Percentiles rank a stretch among this genome's conserved stretches.
These are phyloP conservation scores for Noctilio leporinus DNA, from an alignment of 2,113 vertebrate genomes.

Conservation along the genomic window DNA sequence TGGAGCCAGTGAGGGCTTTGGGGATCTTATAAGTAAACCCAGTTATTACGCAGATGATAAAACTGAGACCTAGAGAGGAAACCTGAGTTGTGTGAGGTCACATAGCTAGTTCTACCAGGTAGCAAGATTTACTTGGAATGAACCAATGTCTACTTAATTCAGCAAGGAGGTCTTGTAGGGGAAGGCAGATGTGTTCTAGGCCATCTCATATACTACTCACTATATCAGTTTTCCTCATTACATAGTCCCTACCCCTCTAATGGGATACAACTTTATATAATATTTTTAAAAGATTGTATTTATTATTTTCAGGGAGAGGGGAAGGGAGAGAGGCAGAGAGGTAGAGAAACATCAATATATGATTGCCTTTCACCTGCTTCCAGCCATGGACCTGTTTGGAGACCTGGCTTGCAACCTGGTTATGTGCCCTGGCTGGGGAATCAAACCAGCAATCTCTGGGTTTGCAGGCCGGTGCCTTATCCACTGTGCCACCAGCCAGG, in stretches of 20 bases:
- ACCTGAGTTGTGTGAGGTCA: neutral
- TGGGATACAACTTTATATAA: neutral
- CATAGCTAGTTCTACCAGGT: neutral
- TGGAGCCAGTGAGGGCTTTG: neutral
- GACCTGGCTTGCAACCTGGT: too few species aligned
- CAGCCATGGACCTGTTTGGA: too few species aligned
- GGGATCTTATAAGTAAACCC: neutral
- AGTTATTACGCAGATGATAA: neutral
- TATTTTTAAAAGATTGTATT: too few species aligned
- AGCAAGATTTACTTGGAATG: neutral
- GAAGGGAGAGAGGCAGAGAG: too few species aligned
- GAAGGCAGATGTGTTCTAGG: neutral
- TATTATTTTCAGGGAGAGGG: too few species aligned
- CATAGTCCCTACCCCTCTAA: neutral
- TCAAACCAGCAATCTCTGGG: too few species aligned
- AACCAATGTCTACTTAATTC: neutral
- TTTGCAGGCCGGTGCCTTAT: too few species aligned
- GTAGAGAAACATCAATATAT: too few species aligned
- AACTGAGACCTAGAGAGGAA: conserved; percentile 29
- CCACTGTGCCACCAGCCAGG: too few species aligned
- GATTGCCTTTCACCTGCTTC: too few species aligned
- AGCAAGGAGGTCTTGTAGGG: neutral
- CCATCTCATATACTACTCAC: neutral
- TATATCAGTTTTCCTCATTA: neutral
- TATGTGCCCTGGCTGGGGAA: too few species aligned